A percentile compares a stretch with the other conserved stretches of the same genome.
phyloP scores from a whole-genome alignment of 2,888 invertebrate species.

The Lycia hirtaria region DNA sequence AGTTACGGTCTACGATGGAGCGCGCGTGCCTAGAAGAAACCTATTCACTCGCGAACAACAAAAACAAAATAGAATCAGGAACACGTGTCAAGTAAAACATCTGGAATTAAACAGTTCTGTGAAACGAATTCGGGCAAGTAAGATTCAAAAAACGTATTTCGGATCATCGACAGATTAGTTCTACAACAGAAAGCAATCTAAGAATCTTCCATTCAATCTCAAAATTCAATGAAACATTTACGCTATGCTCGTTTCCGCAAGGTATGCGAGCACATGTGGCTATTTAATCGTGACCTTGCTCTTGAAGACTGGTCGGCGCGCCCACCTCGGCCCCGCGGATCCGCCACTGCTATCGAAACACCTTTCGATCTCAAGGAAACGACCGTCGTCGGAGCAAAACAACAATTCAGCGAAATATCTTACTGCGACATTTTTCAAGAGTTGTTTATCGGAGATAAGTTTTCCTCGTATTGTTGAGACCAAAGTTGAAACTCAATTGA shows the following conservation, averaged over 20 bases:
- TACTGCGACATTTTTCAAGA: conserved; percentile 7
- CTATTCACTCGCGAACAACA: no score
- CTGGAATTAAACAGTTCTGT: no score
- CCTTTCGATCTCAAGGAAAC: conserved; percentile 17
- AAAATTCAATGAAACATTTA: background rate
- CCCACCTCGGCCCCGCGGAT: conserved; percentile 68
- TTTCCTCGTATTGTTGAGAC: conserved; percentile 6
- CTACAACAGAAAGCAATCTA: no score
- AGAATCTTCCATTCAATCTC: background rate
- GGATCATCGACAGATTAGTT: no score
- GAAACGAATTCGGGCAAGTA: no score
- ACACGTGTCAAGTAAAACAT: no score
- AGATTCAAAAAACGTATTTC: no score
- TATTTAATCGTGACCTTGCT: conserved; percentile 67
- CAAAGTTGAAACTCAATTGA: background rate
- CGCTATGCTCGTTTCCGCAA: background rate
- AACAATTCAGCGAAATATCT: conserved; percentile 7
- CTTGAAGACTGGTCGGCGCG: conserved; percentile 72
- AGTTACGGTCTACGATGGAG: no score
- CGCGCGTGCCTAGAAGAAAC: no score
- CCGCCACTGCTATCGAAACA: conserved; percentile 33
- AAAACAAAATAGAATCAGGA: no score
- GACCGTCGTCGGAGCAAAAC: conserved; percentile 10
- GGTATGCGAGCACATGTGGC: conserved; percentile 30
- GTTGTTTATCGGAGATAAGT: conserved; percentile 1